Percentiles rank a stretch among this genome's conserved stretches.
These are phyloP conservation scores for Zaprionus inermis DNA, from an alignment of 1,140 invertebrate genomes.

Conservation along the genomic window DNA sequence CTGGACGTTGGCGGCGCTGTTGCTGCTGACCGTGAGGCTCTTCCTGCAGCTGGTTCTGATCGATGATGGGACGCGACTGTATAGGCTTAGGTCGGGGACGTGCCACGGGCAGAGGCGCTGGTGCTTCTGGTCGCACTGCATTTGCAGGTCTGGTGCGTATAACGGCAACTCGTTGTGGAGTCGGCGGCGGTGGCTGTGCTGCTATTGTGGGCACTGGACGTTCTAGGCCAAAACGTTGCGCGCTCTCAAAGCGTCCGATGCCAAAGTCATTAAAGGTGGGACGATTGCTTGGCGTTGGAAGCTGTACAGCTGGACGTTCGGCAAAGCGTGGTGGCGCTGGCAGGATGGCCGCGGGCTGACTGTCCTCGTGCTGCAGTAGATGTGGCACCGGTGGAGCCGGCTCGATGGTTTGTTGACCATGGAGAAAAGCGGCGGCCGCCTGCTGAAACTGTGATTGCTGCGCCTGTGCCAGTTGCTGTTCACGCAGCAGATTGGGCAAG, in stretches of 20 bases:
- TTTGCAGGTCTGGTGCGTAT: slow-evolving; percentile 57
- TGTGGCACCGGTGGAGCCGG: slow-evolving; percentile 75
- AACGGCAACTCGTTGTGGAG: slow-evolving; percentile 58
- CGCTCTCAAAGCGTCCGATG: slow-evolving; percentile 69
- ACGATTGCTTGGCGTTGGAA: slow-evolving; percentile 45
- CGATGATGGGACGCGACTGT: slow-evolving; percentile 70
- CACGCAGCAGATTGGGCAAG: slow-evolving; percentile 68
- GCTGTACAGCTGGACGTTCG: slow-evolving; percentile 62
- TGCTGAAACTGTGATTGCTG: slow-evolving; percentile 85
- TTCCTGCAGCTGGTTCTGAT: slow-evolving; percentile 74
- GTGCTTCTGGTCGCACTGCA: slow-evolving; percentile 54
- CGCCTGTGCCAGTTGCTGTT: slow-evolving; percentile 82
- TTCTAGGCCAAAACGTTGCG: slow-evolving; percentile 68
- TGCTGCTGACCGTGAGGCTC: slow-evolving; percentile 59
- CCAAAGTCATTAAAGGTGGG: slow-evolving; percentile 77
- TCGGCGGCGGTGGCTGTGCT: slow-evolving; percentile 43
- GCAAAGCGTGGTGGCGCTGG: slow-evolving; percentile 83
- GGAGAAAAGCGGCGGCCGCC: slow-evolving; percentile 70
- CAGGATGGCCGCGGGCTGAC: slow-evolving; percentile 83
- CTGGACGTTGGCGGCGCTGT: slow-evolving; percentile 84
- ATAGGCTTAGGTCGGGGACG: slow-evolving; percentile 74
- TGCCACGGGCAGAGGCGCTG: slow-evolving; percentile 41
- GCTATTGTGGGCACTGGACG: slow-evolving; percentile 57
- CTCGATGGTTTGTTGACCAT: slow-evolving; percentile 83
- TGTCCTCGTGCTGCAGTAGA: slow-evolving; percentile 78